Conservation (phyloP, 2,113 vertebrate species). For the Eurypyga helias region DNA sequence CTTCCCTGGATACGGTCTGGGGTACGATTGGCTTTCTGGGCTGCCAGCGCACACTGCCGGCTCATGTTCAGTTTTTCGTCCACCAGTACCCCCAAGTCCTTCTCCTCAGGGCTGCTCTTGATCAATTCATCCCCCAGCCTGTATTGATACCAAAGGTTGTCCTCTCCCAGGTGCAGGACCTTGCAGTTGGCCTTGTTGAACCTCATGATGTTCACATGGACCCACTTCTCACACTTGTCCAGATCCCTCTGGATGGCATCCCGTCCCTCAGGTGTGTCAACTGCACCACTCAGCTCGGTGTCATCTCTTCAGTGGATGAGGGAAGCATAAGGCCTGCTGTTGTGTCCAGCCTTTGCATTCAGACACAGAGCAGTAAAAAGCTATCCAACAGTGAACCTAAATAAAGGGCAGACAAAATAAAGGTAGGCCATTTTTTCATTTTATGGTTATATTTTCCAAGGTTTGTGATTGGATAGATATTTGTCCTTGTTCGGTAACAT, state of each 20-base stretch:
- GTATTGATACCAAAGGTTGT: background rate
- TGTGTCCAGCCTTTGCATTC: background rate
- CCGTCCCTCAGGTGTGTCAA: fast-evolving
- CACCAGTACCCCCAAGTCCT: background rate
- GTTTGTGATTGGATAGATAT: background rate
- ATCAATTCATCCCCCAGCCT: background rate
- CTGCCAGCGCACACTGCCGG: fast-evolving
- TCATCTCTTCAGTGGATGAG: background rate
- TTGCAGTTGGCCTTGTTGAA: background rate
- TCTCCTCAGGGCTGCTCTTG: background rate
- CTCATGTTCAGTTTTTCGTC: background rate
- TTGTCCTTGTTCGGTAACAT: background rate
- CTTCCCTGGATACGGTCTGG: background rate
- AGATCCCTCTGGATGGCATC: background rate
- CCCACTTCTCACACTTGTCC: background rate
- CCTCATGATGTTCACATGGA: fast-evolving
- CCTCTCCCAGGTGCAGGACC: background rate
- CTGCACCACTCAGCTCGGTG: background rate
- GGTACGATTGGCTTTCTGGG: fast-evolving
- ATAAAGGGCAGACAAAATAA: background rate
- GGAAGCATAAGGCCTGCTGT: background rate
- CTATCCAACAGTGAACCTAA: background rate
- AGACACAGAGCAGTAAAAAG: background rate
- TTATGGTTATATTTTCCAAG: background rate
- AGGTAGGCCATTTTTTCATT: background rate